phyloP scores from a whole-genome alignment of 2,113 vertebrate species.

The Tursiops truncatus region DNA sequence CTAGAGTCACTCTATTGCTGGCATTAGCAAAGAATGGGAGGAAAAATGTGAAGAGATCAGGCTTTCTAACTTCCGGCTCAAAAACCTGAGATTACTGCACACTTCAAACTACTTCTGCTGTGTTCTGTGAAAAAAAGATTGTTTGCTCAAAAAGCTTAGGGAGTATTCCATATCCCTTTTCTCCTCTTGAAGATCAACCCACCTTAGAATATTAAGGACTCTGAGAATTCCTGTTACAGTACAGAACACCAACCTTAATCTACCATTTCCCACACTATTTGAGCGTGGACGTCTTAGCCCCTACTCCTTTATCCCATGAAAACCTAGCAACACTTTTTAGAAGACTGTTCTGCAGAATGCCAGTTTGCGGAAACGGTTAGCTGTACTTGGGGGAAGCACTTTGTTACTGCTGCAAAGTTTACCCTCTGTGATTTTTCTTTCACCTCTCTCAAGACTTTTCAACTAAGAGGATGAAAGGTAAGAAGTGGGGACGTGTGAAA shows the following conservation, averaged over 20 bases:
- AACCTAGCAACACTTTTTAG: neutral
- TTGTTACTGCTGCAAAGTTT: neutral
- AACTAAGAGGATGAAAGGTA: neutral
- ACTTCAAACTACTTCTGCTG: neutral
- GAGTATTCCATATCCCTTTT: neutral
- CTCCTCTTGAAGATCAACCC: neutral
- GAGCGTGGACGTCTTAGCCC: neutral
- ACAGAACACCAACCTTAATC: neutral
- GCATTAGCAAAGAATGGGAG: neutral
- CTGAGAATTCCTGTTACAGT: neutral
- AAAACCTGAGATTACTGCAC: neutral
- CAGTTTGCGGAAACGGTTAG: neutral
- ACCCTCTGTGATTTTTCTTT: neutral
- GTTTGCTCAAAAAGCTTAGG: neutral
- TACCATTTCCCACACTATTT: neutral
- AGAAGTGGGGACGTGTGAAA: neutral
- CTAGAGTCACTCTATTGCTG: neutral
- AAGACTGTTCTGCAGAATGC: neutral
- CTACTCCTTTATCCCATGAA: neutral
- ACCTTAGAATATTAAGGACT: neutral
- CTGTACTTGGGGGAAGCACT: neutral
- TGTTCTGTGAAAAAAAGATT: neutral
- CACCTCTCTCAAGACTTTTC: neutral
- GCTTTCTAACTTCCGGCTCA: neutral
- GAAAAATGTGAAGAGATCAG: neutral